A percentile compares a stretch with the other conserved stretches of the same genome.
Conservation (phyloP, 2,888 invertebrate genomes). For the Phragmatobia fuliginosa region DNA sequence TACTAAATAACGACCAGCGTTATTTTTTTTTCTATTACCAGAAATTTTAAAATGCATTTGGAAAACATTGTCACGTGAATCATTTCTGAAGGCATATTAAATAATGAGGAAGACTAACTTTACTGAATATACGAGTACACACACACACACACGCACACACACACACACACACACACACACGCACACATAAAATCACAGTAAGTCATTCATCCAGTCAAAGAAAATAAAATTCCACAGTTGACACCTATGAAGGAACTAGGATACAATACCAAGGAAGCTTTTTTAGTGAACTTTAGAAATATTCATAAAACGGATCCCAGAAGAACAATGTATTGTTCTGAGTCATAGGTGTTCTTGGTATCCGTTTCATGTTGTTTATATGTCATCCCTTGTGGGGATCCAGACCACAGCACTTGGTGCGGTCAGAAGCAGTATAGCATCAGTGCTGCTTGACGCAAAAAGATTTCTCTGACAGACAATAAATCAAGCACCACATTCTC, state of each 20-base stretch:
- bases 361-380: too few species aligned
- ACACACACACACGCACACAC: neutral
- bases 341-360: too few species aligned
- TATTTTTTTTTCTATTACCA: too few species aligned
- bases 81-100: neutral
- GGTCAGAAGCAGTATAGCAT: too few species aligned
- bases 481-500: neutral
- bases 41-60: too few species aligned
- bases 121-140: neutral
- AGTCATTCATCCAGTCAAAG: neutral
- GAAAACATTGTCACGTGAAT: too few species aligned
- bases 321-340: too few species aligned
- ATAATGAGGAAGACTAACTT: neutral
- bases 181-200: neutral
- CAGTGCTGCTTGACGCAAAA: neutral
- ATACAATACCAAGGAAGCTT: neutral
- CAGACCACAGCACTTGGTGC: too few species aligned
- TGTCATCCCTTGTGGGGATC: too few species aligned
- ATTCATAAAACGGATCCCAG: too few species aligned
- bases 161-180: neutral
- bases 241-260: neutral
- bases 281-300: too few species aligned
- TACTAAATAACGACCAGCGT: too few species aligned
- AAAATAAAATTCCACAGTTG: neutral
- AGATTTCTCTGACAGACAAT: neutral